Conservation (phyloP, 2,888 invertebrate genomes). For the Acanthosepion esculentum region DNA sequence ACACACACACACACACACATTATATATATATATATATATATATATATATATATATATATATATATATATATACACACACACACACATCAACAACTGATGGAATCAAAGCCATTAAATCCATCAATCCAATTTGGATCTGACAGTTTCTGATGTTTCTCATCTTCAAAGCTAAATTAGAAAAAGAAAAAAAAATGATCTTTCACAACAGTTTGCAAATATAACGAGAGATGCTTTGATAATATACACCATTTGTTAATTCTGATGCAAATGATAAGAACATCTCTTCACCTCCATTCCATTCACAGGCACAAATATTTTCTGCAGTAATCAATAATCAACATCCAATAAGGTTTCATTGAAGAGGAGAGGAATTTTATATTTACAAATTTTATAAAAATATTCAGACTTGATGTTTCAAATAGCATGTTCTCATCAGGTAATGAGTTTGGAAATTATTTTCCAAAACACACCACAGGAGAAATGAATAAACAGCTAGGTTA, state of each 20-base stretch:
- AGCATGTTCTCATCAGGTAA: too few species aligned
- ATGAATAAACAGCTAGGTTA: too few species aligned
- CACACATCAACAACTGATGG: background rate
- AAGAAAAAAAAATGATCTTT: background rate
- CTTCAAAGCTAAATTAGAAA: background rate
- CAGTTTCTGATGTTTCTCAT: background rate
- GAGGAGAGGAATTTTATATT: background rate
- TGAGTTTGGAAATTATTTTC: too few species aligned
- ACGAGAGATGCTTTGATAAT: background rate
- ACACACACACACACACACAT: too few species aligned
- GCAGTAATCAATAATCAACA: background rate
- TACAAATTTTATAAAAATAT: background rate
- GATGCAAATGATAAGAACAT: constrained; percentile 5
- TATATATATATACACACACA: background rate
- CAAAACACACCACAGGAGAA: too few species aligned
- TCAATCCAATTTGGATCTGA: constrained; percentile 17
- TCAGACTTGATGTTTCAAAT: too few species aligned
- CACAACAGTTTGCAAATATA: constrained; percentile 33
- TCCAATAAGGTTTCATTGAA: background rate
- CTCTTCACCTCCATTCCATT: background rate
- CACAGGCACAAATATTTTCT: background rate
- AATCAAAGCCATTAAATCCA: constrained; percentile 22
- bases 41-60: too few species aligned
- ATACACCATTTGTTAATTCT: constrained; percentile 12
- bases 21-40: too few species aligned